Conservation (phyloP, 2,797 vertebrate species). For the Glossophaga mutica region DNA sequence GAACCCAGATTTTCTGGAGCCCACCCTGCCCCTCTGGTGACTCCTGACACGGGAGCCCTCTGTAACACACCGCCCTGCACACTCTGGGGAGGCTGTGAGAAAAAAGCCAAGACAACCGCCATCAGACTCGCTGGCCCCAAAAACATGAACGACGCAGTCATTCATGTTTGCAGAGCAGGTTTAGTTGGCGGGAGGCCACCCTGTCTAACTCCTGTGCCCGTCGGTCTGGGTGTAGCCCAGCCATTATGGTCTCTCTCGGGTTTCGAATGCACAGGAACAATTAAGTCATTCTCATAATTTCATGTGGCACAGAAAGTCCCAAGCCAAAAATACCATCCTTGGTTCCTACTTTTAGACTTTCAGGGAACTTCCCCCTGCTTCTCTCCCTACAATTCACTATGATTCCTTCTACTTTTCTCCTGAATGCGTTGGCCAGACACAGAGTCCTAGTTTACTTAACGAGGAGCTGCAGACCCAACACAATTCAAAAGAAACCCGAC, state of each 20-base stretch:
- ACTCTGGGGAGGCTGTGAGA: not conserved
- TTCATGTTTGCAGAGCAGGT: constrained; percentile 23
- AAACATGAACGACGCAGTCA: not conserved
- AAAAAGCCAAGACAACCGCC: not conserved
- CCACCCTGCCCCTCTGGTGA: no score
- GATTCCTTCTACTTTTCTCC: constrained; percentile 50
- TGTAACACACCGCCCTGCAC: not conserved
- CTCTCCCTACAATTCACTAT: not conserved
- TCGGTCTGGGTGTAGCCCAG: constrained; percentile 43
- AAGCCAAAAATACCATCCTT: constrained; percentile 49
- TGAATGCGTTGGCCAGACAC: not conserved
- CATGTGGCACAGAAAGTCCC: constrained; percentile 10
- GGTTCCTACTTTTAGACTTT: constrained; percentile 66
- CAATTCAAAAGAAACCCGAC: not conserved
- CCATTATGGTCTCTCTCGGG: constrained; percentile 32
- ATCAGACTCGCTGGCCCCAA: not conserved
- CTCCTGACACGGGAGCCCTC: not conserved
- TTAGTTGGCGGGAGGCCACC: constrained; percentile 45
- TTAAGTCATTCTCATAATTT: constrained; percentile 70
- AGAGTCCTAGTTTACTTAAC: not conserved
- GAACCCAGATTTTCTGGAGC: not conserved
- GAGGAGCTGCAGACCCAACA: not conserved
- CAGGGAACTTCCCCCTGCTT: not conserved
- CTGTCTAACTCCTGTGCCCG: constrained; percentile 41
- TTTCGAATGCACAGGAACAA: constrained; percentile 54